A percentile compares a stretch with the other conserved stretches of the same genome.
phyloP scores from a whole-genome alignment of 2,797 vertebrate species.

The Gambelia wislizenii region DNA sequence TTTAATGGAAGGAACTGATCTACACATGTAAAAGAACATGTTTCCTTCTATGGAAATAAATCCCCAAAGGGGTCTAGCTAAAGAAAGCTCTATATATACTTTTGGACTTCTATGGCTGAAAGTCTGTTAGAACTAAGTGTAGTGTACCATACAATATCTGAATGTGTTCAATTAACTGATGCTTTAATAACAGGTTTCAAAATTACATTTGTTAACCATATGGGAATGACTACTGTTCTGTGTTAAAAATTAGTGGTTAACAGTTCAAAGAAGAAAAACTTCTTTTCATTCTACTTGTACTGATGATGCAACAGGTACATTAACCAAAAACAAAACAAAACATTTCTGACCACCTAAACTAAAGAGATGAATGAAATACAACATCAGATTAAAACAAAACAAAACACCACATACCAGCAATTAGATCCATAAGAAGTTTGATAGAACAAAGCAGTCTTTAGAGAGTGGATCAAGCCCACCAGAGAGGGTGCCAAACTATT shows the following conservation, averaged over 20 bases:
- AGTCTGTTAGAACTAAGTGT: not conserved
- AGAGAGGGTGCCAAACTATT: not conserved
- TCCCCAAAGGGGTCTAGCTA: not conserved
- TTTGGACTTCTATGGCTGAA: not conserved
- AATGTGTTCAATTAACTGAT: slow-evolving; percentile 4
- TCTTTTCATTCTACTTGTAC: too few relatives aligned
- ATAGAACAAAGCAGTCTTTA: not conserved
- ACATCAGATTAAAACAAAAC: too few relatives aligned
- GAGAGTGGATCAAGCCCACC: not conserved
- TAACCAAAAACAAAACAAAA: not conserved
- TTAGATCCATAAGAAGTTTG: not conserved
- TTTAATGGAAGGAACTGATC: not conserved
- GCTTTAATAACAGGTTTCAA: not conserved
- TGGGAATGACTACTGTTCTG: not conserved
- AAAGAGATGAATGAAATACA: not conserved
- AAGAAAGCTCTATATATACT: not conserved
- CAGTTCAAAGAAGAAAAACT: not conserved
- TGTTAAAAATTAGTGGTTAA: not conserved
- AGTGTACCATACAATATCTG: not conserved
- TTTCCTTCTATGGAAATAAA: not conserved
- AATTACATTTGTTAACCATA: not conserved
- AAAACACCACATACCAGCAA: not conserved
- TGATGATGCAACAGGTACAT: not conserved
- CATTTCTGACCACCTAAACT: not conserved
- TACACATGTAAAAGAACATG: not conserved